Percentiles rank a stretch among this genome's conserved stretches.
phyloP scores from a whole-genome alignment of 2,797 vertebrate species.

The Hippopotamyrus pictus region DNA sequence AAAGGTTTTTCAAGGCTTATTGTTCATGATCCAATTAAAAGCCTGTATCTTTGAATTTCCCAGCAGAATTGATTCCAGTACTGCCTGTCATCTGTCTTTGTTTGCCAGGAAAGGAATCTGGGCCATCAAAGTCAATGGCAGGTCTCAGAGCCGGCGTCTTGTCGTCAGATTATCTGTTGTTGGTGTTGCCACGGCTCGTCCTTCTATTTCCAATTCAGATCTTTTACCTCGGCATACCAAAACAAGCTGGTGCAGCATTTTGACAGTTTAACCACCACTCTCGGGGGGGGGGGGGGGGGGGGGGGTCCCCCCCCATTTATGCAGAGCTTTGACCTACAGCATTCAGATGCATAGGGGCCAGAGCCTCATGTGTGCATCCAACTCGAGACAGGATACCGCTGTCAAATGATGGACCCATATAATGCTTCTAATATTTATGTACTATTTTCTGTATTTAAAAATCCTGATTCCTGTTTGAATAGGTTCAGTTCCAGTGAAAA shows the following conservation, averaged over 20 bases:
- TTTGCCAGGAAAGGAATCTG: not conserved
- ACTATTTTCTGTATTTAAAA: not conserved
- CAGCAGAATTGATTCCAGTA: not conserved
- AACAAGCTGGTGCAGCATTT: not conserved
- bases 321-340: not conserved
- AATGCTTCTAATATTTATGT: not conserved
- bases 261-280: not conserved
- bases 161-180: not conserved
- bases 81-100: not conserved
- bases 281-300: too few species aligned
- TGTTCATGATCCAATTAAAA: slow-evolving; percentile 41
- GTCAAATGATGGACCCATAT: not conserved
- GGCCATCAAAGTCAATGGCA: not conserved
- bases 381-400: not conserved
- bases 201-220: not conserved
- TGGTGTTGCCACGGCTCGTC: not conserved
- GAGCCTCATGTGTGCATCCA: not conserved
- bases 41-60: not conserved
- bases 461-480: not conserved
- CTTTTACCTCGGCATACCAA: not conserved
- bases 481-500: not conserved
- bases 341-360: not conserved
- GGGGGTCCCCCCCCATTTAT: too few species aligned
- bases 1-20: not conserved
- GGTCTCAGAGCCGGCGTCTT: not conserved